These are phyloP conservation scores for Nothocercus nigrocapillus DNA, from an alignment of 2,113 vertebrate species.

Conservation along the genomic window DNA sequence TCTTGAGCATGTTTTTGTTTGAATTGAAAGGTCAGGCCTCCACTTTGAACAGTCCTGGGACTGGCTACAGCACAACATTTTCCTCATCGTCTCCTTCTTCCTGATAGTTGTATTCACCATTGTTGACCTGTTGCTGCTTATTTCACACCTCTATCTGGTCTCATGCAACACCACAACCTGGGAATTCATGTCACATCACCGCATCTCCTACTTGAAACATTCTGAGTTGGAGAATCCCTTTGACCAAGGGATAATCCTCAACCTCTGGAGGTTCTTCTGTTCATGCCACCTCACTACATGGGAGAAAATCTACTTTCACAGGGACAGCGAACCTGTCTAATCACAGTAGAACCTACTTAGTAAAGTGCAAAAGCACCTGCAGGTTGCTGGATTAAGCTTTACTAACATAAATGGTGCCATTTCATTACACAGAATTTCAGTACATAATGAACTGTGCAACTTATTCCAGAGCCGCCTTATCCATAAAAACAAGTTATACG, in stretches of 20 bases:
- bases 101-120: constrained; percentile 78
- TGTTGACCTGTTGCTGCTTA: constrained; percentile 85
- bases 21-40: constrained; percentile 87
- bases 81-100: constrained; percentile 81
- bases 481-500: neutral
- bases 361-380: neutral
- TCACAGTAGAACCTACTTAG: neutral
- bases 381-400: neutral
- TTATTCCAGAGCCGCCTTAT: neutral
- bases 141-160: constrained; percentile 91
- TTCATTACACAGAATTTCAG: neutral
- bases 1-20: neutral
- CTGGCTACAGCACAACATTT: constrained; percentile 84
- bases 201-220: constrained; percentile 93
- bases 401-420: neutral
- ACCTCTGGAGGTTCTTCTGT: constrained; percentile 96
- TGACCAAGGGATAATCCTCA: constrained; percentile 87
- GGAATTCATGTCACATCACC: constrained; percentile 95
- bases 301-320: constrained; percentile 89
- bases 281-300: constrained; percentile 82
- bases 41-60: constrained; percentile 76
- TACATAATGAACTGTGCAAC: neutral
- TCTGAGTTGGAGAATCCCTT: constrained; percentile 88
- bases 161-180: constrained; percentile 95
- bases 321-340: constrained; percentile 78